phyloP scores from a whole-genome alignment of 2,797 vertebrate genomes.

The Myiotriccus ornatus region DNA sequence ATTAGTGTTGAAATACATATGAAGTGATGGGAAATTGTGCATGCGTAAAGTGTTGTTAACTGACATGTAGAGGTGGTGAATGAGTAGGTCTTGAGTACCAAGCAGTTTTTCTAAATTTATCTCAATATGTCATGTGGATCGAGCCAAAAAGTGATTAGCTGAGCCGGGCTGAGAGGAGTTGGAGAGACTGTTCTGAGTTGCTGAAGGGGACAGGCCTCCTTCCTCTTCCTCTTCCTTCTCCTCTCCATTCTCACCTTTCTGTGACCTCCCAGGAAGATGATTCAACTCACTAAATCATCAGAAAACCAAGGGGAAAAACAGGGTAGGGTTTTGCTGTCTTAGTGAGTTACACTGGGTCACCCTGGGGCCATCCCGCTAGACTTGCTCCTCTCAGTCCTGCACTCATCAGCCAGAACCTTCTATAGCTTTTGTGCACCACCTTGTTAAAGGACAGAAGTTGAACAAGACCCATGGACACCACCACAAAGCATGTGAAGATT shows the following conservation, averaged over 20 bases:
- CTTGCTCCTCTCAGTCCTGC: background rate
- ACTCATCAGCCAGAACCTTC: background rate
- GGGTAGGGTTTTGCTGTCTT: background rate
- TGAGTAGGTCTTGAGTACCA: background rate
- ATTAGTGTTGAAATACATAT: background rate
- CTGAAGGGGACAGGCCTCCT: background rate
- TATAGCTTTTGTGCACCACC: background rate
- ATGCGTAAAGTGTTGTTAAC: background rate
- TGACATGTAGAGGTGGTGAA: background rate
- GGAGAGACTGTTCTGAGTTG: background rate
- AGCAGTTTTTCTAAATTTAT: background rate
- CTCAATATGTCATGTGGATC: background rate
- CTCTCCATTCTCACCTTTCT: background rate
- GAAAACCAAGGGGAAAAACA: background rate
- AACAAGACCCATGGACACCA: background rate
- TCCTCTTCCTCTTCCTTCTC: background rate
- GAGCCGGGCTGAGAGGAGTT: background rate
- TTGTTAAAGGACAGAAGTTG: background rate
- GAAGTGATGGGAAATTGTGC: background rate
- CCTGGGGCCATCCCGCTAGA: background rate
- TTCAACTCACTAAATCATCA: background rate
- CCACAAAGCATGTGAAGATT: background rate
- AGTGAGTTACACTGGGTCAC: background rate
- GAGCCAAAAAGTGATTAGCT: background rate
- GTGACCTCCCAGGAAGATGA: background rate